Evolutionary conservation across 2,888 invertebrate genomes (phyloP), one percentile per base, ranked within the genome.

Genomic region (Lysandra bellargus): DNA sequence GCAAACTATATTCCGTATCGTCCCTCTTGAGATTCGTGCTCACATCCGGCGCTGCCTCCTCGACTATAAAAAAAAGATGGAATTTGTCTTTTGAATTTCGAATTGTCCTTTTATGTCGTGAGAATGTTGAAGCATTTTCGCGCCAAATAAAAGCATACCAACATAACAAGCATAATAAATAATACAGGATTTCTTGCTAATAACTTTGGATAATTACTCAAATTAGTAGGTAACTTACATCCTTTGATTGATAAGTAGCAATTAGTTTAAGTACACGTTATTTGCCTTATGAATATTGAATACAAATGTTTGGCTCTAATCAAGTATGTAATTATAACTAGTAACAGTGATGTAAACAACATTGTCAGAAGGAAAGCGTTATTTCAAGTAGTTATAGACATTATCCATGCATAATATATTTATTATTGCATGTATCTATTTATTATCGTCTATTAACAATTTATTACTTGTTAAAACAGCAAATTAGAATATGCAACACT

Each of bases 41-140:
- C 88, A 89, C 91, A 91, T 92, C 92, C 92, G 92, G 91, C 87
- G 85, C 86, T 91, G 91, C 87, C 88, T 81, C 82, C 81, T 82
- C 80, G 81, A 83, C 82, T 80, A 82, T 57, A 57, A 57, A 57
- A 57, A 57, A 57, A 57, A 4, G 4, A 81, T 23, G 78, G 72
- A 80, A 80, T 80, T 80, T 80, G 78, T 78, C 73, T 73, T 79
- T 80, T 80, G 79, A 40, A 49, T 40, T 61, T 78, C 30, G 49
- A 49, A 33, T 30, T 17, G 44, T 61, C 40, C n/a, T 79, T 75
- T 75, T 75, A n/a, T 60, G n/a, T 33, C 79, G 64, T 79, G 75
- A 76, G 79, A 79, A 64, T 82, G 84, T 82, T 69, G 6, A 33
- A 23, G 64, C 30, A 23, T 64, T 64, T 23, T 23, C 3, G 23